These are phyloP conservation scores for Ageneiosus marmoratus DNA, from an alignment of 2,113 vertebrate genomes.

Conservation along the genomic window DNA sequence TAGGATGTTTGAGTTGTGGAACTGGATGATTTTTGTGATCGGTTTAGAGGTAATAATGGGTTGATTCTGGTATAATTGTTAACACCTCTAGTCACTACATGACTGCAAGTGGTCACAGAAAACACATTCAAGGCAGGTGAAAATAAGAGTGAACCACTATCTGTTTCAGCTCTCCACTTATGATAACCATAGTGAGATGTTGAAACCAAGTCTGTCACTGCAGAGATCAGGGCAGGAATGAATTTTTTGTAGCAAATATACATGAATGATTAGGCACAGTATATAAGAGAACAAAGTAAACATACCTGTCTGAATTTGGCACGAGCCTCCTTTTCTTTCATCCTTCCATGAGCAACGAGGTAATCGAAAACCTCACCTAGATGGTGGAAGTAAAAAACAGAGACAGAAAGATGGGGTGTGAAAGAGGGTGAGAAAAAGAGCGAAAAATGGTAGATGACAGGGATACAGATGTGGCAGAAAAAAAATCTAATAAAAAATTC, in stretches of 20 bases:
- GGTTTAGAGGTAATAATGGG: background rate
- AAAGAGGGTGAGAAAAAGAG: background rate
- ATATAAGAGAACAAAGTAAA: conserved; percentile 16
- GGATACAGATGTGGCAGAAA: background rate
- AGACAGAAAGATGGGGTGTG: background rate
- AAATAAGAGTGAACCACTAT: background rate
- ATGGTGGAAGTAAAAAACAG: background rate
- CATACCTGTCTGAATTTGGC: conserved; percentile 94
- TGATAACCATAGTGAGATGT: background rate
- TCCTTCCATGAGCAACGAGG: conserved; percentile 90
- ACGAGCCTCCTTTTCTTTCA: conserved; percentile 96
- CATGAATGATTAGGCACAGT: background rate
- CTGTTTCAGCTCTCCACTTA: background rate
- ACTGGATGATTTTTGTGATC: too few species aligned
- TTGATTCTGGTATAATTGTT: background rate
- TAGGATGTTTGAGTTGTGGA: background rate
- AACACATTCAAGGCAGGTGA: background rate
- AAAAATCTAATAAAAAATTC: background rate
- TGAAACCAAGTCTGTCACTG: conserved; percentile 9
- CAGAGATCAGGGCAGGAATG: background rate
- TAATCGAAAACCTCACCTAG: conserved; percentile 93
- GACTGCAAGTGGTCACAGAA: background rate
- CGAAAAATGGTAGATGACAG: background rate
- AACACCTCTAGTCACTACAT: background rate
- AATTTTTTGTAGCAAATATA: background rate